Conservation (phyloP, 2,888 invertebrate species). For the Oxycera nigricornis region DNA sequence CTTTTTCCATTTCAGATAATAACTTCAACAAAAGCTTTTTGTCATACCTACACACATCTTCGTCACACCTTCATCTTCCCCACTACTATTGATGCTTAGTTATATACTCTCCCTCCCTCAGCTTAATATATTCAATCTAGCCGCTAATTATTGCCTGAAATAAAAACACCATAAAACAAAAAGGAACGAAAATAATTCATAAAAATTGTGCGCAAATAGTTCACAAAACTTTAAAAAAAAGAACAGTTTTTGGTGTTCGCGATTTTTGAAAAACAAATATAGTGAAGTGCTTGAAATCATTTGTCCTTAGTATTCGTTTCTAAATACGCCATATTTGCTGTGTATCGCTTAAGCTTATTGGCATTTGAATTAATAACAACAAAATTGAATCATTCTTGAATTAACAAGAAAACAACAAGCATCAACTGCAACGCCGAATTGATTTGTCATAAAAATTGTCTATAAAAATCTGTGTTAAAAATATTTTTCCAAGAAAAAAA, state of each 20-base stretch:
- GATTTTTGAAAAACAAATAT: neutral
- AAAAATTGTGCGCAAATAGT: neutral
- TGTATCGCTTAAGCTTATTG: conserved; percentile 42
- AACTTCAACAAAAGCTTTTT: conserved; percentile 38
- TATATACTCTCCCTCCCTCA: conserved; percentile 7
- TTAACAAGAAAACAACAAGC: too few species aligned
- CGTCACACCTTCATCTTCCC: conserved; percentile 36
- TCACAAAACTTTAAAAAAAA: neutral
- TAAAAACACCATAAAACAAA: neutral
- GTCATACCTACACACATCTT: conserved; percentile 37
- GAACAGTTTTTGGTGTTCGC: neutral
- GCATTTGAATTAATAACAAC: conserved; percentile 8
- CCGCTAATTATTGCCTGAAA: conserved; percentile 35
- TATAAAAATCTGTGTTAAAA: neutral
- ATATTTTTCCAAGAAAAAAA: neutral
- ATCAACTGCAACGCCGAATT: conserved; percentile 11
- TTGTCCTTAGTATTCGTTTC: neutral
- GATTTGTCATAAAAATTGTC: conserved; percentile 1
- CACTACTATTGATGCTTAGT: conserved; percentile 34
- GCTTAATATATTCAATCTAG: conserved; percentile 36
- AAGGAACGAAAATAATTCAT: neutral
- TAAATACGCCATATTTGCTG: conserved; percentile 22
- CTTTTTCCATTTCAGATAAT: conserved; percentile 37
- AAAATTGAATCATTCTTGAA: too few species aligned
- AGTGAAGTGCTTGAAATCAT: conserved; percentile 39